Percentiles rank a stretch among this genome's conserved stretches.
Evolutionary conservation across 64 coral and sea anemone species (phyloP).

Genomic region (Montipora efflorescens): DNA sequence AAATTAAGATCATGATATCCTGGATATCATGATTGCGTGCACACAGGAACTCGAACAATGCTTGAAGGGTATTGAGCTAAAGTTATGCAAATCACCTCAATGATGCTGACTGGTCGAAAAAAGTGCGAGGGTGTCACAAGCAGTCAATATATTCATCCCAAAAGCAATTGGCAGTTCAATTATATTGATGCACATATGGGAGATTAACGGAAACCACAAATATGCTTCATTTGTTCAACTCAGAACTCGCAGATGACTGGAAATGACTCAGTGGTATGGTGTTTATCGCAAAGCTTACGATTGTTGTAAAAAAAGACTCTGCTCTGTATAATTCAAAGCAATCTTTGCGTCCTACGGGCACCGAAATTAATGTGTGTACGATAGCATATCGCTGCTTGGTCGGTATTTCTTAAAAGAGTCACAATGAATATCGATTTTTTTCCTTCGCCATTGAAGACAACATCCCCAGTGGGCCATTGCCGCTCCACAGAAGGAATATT

Average conservation of each 20-base stretch:
- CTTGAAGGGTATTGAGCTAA: neutral
- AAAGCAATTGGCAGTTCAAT: neutral
- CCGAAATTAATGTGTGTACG: neutral
- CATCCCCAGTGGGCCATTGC: neutral
- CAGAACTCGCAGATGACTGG: neutral
- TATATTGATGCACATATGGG: neutral
- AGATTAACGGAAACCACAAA: neutral
- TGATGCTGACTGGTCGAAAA: neutral
- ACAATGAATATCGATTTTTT: conserved; percentile 3
- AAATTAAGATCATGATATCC: too few species aligned
- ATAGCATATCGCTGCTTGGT: neutral
- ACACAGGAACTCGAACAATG: neutral
- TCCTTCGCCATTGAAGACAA: neutral
- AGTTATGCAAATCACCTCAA: neutral
- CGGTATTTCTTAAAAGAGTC: neutral
- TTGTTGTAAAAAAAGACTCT: too few species aligned
- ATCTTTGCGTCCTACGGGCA: neutral
- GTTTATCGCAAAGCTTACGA: neutral
- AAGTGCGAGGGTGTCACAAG: neutral
- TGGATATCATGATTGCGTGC: too few species aligned
- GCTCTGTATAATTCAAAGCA: neutral
- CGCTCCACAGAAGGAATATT: neutral
- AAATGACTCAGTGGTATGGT: neutral
- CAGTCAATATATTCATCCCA: neutral
- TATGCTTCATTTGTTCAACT: neutral